Evolutionary conservation across 2,113 vertebrate species (phyloP).

Genomic region (Phalacrocorax carbo): DNA sequence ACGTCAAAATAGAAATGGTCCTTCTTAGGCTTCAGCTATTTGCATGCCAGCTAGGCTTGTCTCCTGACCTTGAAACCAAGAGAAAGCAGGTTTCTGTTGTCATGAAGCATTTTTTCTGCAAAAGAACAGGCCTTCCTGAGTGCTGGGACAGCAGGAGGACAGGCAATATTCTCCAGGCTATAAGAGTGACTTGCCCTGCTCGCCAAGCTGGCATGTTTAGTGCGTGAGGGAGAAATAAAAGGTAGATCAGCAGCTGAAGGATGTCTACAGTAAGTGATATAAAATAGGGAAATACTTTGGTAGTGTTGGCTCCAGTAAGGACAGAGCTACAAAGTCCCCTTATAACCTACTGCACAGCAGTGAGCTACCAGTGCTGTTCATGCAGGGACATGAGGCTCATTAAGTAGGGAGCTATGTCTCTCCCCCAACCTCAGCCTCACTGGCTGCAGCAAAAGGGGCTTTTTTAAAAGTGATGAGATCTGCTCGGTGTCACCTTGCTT

Average conservation of each 20-base stretch:
- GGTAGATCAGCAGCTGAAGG: neutral
- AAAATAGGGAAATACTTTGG: neutral
- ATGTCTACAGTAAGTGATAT: accelerated
- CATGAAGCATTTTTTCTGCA: neutral
- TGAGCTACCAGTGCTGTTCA: neutral
- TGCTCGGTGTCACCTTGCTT: neutral
- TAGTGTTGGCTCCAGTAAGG: neutral
- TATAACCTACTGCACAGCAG: neutral
- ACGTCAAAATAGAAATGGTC: neutral
- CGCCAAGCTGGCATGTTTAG: neutral
- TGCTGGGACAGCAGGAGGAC: neutral
- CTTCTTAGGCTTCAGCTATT: neutral
- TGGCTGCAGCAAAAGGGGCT: neutral
- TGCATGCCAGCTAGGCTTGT: neutral
- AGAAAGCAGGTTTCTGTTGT: neutral
- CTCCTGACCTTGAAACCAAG: neutral
- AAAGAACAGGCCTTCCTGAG: neutral
- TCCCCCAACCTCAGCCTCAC: neutral
- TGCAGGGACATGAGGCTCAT: neutral
- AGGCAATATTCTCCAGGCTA: neutral
- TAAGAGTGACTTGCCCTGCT: neutral
- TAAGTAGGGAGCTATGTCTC: neutral
- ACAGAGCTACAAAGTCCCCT: neutral
- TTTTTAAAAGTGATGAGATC: neutral
- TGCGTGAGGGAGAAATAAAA: neutral